Evolutionary conservation across 37 sponge, comb jelly and placozoan species (phyloP), one percentile per base, ranked within the genome.

Genomic region (Axinella damicornis): DNA sequence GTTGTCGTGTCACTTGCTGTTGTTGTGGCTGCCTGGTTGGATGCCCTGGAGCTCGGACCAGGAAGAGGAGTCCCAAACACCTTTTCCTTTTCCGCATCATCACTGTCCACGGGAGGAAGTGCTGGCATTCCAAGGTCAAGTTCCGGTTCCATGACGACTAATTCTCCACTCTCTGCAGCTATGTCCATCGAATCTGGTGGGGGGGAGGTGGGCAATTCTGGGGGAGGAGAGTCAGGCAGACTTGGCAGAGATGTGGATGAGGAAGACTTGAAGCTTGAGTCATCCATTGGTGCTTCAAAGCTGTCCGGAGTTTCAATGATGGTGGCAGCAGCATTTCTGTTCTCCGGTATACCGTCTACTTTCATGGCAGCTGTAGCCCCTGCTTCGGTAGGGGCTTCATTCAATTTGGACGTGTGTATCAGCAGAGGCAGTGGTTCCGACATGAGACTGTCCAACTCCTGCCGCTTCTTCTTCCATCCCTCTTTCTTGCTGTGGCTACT

Each of bases 181-280:
- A 46, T 46, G 46, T 46, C 46, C 46, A 46, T 46, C 46, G 9
- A 9, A 46, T 46, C 46, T 46, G 46, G n/a, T 31, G 22, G 27
- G 22, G 78, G 78, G 64, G 64, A 17, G 30, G 78, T 22, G 72
- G 63, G 28, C 5, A 39, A 12, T 36, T 62, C 20, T 62, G 78
- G 46, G 76, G 76, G 53, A 36, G 76, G 38, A 31, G 17, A 39
- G 78, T 62, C 18, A 39, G 73, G 73, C 21, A 71, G 73, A 46
- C 73, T 71, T 38, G 73, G 73, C 19, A 71, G 53, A n/a, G 73
- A 71, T n/a, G 18, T 53, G 15, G 53, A 21, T 41, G 53, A 69
- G 11, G 40, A 71, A 46, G 21, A 19, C 19, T 71, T 38, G 73
- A 71, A 46, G 46, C 46, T 46, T 46, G 46, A 46, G 46, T 46